Evolutionary conservation across 2,113 vertebrate genomes (phyloP).

Genomic region (Chionomys nivalis): DNA sequence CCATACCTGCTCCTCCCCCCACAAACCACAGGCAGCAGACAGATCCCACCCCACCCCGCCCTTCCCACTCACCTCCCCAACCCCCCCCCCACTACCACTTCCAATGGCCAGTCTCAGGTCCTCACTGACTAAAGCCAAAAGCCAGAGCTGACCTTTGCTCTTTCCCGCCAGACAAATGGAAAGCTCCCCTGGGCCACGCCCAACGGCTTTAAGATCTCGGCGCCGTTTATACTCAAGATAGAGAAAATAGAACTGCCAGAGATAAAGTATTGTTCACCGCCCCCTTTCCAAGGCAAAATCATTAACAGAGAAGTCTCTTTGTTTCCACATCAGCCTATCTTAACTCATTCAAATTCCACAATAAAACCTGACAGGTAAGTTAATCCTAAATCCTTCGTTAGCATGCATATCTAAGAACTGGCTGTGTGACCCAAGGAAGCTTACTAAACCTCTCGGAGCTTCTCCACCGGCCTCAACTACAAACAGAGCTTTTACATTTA

Average conservation of each 20-base stretch:
- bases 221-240: conserved; percentile 4
- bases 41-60: background rate
- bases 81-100: background rate
- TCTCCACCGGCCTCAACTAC: background rate
- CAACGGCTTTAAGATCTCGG: conserved; percentile 30
- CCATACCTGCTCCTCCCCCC: background rate
- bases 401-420: background rate
- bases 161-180: background rate
- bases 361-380: background rate
- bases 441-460: conserved; percentile 34
- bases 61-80: background rate
- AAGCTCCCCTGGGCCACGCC: background rate
- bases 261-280: background rate
- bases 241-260: conserved; percentile 4
- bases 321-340: background rate
- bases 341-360: conserved; percentile 50
- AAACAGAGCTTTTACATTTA: conserved; percentile 11
- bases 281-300: background rate
- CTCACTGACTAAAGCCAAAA: background rate
- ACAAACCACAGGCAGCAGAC: too few species aligned
- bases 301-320: background rate
- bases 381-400: background rate
- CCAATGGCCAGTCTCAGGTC: background rate
- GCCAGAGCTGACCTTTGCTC: background rate
- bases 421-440: conserved; percentile 7